A percentile compares a stretch with the other conserved stretches of the same genome.
phyloP scores from a whole-genome alignment of 2,888 invertebrate genomes.

The Cheiracanthium punctorium region DNA sequence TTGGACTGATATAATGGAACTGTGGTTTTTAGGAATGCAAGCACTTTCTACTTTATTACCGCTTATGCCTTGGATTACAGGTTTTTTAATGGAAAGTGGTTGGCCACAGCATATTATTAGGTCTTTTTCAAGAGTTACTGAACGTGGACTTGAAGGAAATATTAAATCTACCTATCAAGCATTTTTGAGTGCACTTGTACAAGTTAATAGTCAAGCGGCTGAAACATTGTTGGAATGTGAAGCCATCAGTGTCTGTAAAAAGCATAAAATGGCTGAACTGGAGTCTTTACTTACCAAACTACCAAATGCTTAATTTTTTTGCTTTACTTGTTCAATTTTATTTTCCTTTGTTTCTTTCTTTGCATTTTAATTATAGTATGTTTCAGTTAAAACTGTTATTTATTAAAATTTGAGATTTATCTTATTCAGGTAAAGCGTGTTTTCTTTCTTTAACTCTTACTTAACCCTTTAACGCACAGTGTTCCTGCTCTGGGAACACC shows the following conservation, averaged over 20 bases:
- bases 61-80: slow-evolving; percentile 75
- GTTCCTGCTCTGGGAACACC: too few relatives aligned
- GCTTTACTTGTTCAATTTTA: too few relatives aligned
- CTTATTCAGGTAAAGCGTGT: too few relatives aligned
- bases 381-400: too few relatives aligned
- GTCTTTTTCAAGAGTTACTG: slow-evolving; percentile 87
- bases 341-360: too few relatives aligned
- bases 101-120: slow-evolving; percentile 92
- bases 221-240: slow-evolving; percentile 63
- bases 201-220: slow-evolving; percentile 48
- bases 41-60: slow-evolving; percentile 89
- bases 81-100: slow-evolving; percentile 91
- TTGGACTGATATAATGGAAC: slow-evolving; percentile 92
- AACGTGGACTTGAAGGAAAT: slow-evolving; percentile 87
- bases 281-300: slow-evolving; percentile 48
- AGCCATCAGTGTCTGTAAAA: slow-evolving; percentile 63
- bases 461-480: too few relatives aligned
- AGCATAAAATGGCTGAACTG: slow-evolving; percentile 71
- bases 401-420: too few relatives aligned
- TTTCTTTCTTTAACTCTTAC: too few relatives aligned
- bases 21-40: slow-evolving; percentile 96
- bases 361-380: too few relatives aligned
- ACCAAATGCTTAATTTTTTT: background rate
- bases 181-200: slow-evolving; percentile 85
- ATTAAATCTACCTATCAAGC: slow-evolving; percentile 93